phyloP scores from a whole-genome alignment of 2,797 vertebrate species.

The Aythya fuligula region DNA sequence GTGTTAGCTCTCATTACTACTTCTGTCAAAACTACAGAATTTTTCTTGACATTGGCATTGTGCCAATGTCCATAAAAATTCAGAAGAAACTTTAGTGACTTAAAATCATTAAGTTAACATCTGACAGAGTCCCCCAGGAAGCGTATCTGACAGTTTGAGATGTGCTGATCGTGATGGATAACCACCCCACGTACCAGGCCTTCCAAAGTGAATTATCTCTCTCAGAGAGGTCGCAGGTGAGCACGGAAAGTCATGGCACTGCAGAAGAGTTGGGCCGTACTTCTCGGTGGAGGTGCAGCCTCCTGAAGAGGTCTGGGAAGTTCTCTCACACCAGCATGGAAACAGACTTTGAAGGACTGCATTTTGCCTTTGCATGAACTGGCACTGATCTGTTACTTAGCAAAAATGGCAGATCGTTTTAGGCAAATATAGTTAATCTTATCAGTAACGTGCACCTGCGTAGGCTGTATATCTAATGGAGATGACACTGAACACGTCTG shows the following conservation, averaged over 20 bases:
- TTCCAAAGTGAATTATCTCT: background rate
- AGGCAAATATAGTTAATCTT: background rate
- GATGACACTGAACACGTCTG: background rate
- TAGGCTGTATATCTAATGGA: background rate
- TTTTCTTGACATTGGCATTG: background rate
- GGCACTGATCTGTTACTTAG: background rate
- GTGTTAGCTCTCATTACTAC: background rate
- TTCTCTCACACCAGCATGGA: background rate
- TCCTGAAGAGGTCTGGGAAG: accelerated
- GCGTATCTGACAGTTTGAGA: background rate
- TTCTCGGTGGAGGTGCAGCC: accelerated
- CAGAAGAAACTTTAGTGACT: background rate
- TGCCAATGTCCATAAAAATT: background rate
- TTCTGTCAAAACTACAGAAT: background rate
- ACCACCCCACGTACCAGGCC: background rate
- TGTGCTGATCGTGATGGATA: background rate
- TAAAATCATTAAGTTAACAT: background rate
- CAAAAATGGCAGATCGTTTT: background rate
- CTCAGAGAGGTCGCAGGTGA: background rate
- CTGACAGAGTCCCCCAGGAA: background rate
- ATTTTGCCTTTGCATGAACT: background rate
- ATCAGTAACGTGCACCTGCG: background rate
- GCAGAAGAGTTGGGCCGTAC: accelerated
- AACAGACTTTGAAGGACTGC: background rate
- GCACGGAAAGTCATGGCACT: background rate